These are phyloP conservation scores for Chaetophractus vellerosus DNA, from an alignment of 2,797 vertebrate species.

Conservation along the genomic window DNA sequence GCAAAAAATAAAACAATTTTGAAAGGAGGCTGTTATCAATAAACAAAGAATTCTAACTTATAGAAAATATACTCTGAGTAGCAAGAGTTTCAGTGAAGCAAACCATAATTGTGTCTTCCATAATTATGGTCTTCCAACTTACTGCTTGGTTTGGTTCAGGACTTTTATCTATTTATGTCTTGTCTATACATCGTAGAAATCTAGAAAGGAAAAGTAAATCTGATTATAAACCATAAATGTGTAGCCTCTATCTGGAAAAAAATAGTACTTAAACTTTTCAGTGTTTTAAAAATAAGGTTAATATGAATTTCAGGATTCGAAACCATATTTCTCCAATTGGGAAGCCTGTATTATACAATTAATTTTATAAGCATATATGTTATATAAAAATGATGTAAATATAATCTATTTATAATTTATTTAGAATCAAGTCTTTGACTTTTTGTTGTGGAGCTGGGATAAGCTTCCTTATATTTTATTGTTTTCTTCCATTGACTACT, in stretches of 20 bases:
- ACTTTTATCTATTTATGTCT: slow-evolving; percentile 30
- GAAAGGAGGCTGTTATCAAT: slow-evolving; percentile 37
- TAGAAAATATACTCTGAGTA: slow-evolving; percentile 35
- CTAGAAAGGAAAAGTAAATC: slow-evolving; percentile 1
- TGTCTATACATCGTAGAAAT: neutral
- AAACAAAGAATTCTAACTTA: slow-evolving; percentile 59
- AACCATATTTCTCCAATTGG: neutral
- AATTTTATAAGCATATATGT: too few relatives aligned
- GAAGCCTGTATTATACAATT: neutral
- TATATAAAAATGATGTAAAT: neutral
- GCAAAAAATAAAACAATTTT: slow-evolving; percentile 51
- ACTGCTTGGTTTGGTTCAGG: slow-evolving; percentile 22
- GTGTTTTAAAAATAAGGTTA: slow-evolving; percentile 11
- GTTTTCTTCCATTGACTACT: neutral
- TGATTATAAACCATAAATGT: slow-evolving; percentile 10
- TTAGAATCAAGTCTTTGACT: neutral
- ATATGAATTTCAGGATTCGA: neutral
- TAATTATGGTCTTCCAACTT: neutral
- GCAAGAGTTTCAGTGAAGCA: slow-evolving; percentile 18
- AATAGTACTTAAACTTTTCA: neutral
- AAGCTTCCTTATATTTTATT: neutral
- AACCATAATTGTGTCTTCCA: slow-evolving; percentile 34
- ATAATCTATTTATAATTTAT: neutral
- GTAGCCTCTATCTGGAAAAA: neutral
- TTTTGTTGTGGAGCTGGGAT: neutral